Percentiles rank a stretch among this genome's conserved stretches.
These are phyloP conservation scores for Eremophila alpestris DNA, from an alignment of 2,797 vertebrate genomes.

Conservation along the genomic window DNA sequence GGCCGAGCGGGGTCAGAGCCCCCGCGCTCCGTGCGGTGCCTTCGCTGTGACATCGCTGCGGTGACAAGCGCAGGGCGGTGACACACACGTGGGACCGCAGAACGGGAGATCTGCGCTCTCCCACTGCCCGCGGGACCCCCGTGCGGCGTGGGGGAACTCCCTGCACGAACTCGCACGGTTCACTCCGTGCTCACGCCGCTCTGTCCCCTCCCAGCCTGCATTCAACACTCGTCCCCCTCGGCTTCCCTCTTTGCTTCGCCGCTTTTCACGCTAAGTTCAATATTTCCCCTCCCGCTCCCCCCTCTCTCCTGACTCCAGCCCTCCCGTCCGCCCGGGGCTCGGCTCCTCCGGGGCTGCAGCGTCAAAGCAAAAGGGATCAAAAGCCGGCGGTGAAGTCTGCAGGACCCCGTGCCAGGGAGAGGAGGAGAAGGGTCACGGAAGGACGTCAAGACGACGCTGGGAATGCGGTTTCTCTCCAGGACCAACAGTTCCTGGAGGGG, in stretches of 20 bases:
- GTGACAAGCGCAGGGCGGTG: not conserved
- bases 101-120: rapidly evolving
- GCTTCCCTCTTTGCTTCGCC: not conserved
- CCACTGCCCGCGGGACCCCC: rapidly evolving
- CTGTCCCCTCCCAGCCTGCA: not conserved
- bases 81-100: not conserved
- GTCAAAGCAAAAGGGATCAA: conserved; percentile 21
- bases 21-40: rapidly evolving
- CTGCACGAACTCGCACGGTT: rapidly evolving
- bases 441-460: not conserved
- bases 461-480: conserved; percentile 8
- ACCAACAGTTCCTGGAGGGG: not conserved
- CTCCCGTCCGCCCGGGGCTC: not conserved
- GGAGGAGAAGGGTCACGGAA: not conserved
- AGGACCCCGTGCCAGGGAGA: not conserved
- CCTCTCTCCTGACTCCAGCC: not conserved
- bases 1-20: not conserved
- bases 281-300: not conserved
- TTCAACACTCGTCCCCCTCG: not conserved
- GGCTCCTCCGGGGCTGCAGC: not conserved
- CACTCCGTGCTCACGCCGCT: not conserved
- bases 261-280: conserved; percentile 2
- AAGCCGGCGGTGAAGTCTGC: not conserved
- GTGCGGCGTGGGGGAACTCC: rapidly evolving
- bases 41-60: not conserved